Evolutionary conservation across 92 coral and sea anemone genomes (phyloP), one percentile per base, ranked within the genome.

Genomic region (Zoanthus gigantus): DNA sequence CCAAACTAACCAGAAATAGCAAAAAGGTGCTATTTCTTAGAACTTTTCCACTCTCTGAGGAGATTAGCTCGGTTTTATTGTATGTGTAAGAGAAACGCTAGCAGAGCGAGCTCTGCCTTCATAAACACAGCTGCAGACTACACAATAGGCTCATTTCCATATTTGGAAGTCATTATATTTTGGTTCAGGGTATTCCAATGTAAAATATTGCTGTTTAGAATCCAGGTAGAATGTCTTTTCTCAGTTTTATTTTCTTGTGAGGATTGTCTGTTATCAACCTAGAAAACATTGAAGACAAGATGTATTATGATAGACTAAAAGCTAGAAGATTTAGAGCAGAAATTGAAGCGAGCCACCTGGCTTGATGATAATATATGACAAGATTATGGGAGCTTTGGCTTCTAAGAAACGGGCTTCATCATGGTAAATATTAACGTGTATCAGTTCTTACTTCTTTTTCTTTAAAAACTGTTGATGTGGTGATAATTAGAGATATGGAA

Each of bases 111-210:
- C 16, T 7, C 8, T n/a, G 73, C 54, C 73, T 80, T 85, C 89
- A 83, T 90, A 83, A 79, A 93, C 91, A 94, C 98, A 94, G 98
- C 98, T 93, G 98, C 87, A 69, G 61, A 48, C 57, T 29, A 94
- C 98, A 94, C 98, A 94, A 94, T 94, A 85, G 94, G n/a, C 91
- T 61, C 28, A 91, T 80, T 76, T 79, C 98, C 98, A 90, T 94
- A 94, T 94, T 83, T 93, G 98, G 98, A 37, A 87, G 77, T 60
- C 66, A 84, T 84, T 84, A 84, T 68, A 53, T 83, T 77, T 76
- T 71, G 74, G 82, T 66, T 88, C 90, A 72, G 60, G 75, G 75
- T 83, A 69, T 56, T 78, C 83, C 89, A 72, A 77, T 52, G 77
- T 87, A 77, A 88, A 82, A 91, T 88, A 91, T 88, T 89, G 80